Base-by-base conservation (phyloP, 1,140 invertebrate genomes). In the Lineus longissimus region DNA sequence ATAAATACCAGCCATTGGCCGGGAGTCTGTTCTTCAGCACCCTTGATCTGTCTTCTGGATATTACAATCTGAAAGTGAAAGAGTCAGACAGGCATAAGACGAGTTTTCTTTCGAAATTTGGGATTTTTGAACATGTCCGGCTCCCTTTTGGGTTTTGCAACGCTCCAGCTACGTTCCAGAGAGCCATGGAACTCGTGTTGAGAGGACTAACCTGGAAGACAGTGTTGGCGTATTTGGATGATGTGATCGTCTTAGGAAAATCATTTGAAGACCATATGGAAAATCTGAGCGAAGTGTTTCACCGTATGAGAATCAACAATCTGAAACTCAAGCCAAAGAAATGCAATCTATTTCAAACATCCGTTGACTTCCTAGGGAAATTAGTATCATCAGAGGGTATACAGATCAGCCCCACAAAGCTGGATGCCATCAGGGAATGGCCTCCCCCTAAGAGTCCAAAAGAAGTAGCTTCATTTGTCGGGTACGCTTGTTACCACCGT, bases 141-240 rank as follows among this genome's bases (percentile, higher is more conserved):
- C 66, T 68, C 62, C 51, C 56, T 27, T 67, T 71, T 58, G 65
- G n/a, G n/a, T n/a, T n/a, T n/a, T n/a, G n/a, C n/a, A n/a, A n/a
- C n/a, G n/a, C n/a, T n/a, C n/a, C n/a, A n/a, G n/a, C n/a, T n/a
- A n/a, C n/a, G n/a, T n/a, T n/a, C n/a, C n/a, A n/a, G n/a, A n/a
- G n/a, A n/a, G n/a, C n/a, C n/a, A n/a, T n/a, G n/a, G n/a, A n/a
- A n/a, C n/a, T n/a, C n/a, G n/a, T n/a, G n/a, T n/a, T n/a, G n/a
- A n/a, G n/a, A n/a, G n/a, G n/a, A n/a, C n/a, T n/a, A n/a, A n/a
- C n/a, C n/a, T n/a, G n/a, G n/a, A n/a, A n/a, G n/a, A n/a, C n/a
- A n/a, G n/a, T n/a, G n/a, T n/a, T n/a, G n/a, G n/a, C n/a, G n/a
- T n/a, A n/a, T n/a, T n/a, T n/a, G n/a, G n/a, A n/a, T n/a, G n/a